Base-by-base conservation (phyloP, 2,888 invertebrate genomes). In the Microchrysa polita region DNA sequence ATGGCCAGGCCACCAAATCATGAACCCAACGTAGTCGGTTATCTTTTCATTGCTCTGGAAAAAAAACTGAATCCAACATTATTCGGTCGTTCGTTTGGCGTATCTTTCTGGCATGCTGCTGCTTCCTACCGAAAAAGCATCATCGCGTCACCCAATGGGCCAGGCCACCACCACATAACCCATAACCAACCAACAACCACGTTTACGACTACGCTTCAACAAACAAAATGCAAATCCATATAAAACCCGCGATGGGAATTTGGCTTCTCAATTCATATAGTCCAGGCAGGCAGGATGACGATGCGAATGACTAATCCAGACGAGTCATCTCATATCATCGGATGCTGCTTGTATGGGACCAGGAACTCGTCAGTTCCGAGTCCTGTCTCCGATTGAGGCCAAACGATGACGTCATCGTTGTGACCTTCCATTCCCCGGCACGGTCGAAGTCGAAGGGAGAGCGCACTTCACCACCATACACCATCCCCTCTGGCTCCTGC, bases 391-490 rank as follows among this genome's bases (percentile, higher is more conserved):
- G 40, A 40, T 34, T 10, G 40, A 22, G 40, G 16, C 16, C 40
- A 12, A 40, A 40, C 48, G 48, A 16, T 65, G 65, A 65, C 65
- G 65, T 65, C 65, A 65, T 34, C 48, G 22, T 48, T 65, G 65
- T 65, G 65, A 65, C 65, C 65, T 65, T 65, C 16, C 48, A 12
- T n/a, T 12, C 16, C 16, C 42, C 42, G 12, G 48, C 16, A 4
- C 14, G 5, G 16, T n/a, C 14, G 42, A 42, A 42, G 12, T 9
- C 7, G 12, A n/a, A 12, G 27, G 27, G 27, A 34, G 27, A 34
- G 27, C n/a, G n/a, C 27, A 34, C 61, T 27, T 40, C n/a, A 10
- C 16, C 9, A 5, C 1, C 42, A 42, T 61, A n/a, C 44, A 9
- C 44, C 16, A 14, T 42, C 42, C 48, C 20, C 10, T 34, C 22